Evolutionary conservation across 2,888 invertebrate genomes (phyloP).

Genomic region (Deilephila elpenor): DNA sequence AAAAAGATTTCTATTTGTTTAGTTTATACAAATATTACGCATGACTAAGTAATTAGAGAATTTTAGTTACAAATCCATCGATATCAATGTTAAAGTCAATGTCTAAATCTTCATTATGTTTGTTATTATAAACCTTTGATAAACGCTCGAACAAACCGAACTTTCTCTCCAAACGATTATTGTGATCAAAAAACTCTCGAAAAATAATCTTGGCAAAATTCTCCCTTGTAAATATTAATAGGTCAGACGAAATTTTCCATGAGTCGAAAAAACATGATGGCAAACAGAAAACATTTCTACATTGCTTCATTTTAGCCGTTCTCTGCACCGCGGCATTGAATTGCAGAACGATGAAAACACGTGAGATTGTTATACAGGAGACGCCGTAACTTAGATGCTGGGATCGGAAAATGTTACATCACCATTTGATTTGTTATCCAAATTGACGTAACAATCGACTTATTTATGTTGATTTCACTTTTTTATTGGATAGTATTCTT

Average conservation of each 20-base stretch:
- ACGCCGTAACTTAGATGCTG: constrained; percentile 44
- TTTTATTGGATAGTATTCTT: constrained; percentile 35
- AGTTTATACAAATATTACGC: no score
- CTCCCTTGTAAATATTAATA: neutral
- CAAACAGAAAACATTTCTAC: constrained; percentile 16
- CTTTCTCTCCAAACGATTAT: neutral
- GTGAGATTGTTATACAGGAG: constrained; percentile 50
- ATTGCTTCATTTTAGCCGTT: constrained; percentile 35
- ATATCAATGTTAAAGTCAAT: no score
- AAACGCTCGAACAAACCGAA: no score
- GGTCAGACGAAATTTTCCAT: constrained; percentile 4
- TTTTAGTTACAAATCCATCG: no score
- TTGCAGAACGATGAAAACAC: constrained; percentile 42
- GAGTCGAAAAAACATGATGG: neutral
- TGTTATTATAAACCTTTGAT: no score
- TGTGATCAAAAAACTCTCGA: neutral
- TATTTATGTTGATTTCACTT: constrained; percentile 49
- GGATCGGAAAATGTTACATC: constrained; percentile 43
- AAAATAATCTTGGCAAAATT: neutral
- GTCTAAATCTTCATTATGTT: no score
- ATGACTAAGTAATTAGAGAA: no score
- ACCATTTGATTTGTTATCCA: constrained; percentile 48
- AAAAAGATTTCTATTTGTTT: no score
- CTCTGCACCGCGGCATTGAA: constrained; percentile 30
- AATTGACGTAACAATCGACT: constrained; percentile 41